Base-by-base conservation (phyloP, 2,797 vertebrate genomes). In the Perodicticus potto region DNA sequence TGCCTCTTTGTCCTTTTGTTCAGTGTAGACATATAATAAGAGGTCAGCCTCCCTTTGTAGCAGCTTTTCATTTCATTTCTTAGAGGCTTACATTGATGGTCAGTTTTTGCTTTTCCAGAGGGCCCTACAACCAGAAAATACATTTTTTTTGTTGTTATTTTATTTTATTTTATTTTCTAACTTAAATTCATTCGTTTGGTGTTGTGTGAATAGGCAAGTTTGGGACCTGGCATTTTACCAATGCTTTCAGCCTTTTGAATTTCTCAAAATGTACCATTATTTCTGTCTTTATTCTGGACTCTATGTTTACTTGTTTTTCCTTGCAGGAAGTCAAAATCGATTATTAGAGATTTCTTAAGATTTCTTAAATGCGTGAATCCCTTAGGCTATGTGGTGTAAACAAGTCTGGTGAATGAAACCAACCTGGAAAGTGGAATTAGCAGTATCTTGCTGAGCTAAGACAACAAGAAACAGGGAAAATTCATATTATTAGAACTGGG, bases 401-500 rank as follows among this genome's bases (percentile, higher is more conserved):
- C 37, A 94, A 86, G 4, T 92, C n/a, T 91, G 45, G 74, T 85
- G 86, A 96, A 85, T 76, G 95, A 92, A 53, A 94, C 16, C 65
- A 92, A 93, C 93, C 85, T 96, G 43, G 59, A 96, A 92, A 92
- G 59, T 82, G 22, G 55, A 93, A 94, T 96, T 97, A 91, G 59
- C 32, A 85, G 74, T 40, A 89, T 91, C 90, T 83, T 95, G 85
- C 59, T 96, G 45, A 96, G 70, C 37, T 45, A 29, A 80, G n/a
- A 96, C 78, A 74, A 86, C 57, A 92, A 59, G 69, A 90, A 95
- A 12, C 37, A 88, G 55, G 73, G 53, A 55, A 91, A 95, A 92
- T 91, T 83, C 63, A 80, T 83, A 67, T 19, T 12, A 34, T 93
- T 97, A 93, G 69, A 57, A 25, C 17, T 57, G 10, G 20, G 37